Evolutionary conservation across 2,888 invertebrate species (phyloP), one percentile per base, ranked within the genome.

Genomic region (Lutraria lutraria): DNA sequence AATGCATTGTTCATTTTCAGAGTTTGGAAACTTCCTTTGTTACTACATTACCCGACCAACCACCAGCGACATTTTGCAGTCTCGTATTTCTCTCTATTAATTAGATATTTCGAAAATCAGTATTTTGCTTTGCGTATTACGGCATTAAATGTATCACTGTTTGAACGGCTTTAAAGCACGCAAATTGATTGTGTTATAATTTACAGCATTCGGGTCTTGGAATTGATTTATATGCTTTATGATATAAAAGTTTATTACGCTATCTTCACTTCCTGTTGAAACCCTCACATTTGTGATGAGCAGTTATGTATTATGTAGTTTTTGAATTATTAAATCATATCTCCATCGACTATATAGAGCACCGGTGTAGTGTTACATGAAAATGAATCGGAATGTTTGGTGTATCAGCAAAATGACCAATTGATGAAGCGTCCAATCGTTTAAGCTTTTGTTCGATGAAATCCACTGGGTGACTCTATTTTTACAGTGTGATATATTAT

Each of bases 391-490:
- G 60, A n/a, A 60, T 60, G 60, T 13, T 68, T 68, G 63, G n/a
- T 3, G n/a, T 13, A 68, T 68, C 63, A n/a, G 63, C 63, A 68
- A 68, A 68, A 68, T 68, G 25, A 25, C n/a, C 63, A 21, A 68
- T 68, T 68, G n/a, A 68, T 68, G 63, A 25, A 12, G 12, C 25
- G 3, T 25, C 63, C n/a, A 12, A 68, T 13, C n/a, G 13, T 68
- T 68, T 25, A 68, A n/a, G 21, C 25, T 68, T 68, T 68, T 68
- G 63, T 68, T 10, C 8, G 25, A n/a, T 12, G 63, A 68, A 25
- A 68, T 68, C 63, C 25, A 68, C 25, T 68, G n/a, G 63, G 63
- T 68, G 63, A n/a, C n/a, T 68, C 25, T 25, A 68, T 25, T 68
- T 68, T 68, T 68, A 68, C 63, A 0, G 25, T 68, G 25, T 12